Evolutionary conservation across 2,797 vertebrate species (phyloP).

Genomic region (Cottoperca gobio): DNA sequence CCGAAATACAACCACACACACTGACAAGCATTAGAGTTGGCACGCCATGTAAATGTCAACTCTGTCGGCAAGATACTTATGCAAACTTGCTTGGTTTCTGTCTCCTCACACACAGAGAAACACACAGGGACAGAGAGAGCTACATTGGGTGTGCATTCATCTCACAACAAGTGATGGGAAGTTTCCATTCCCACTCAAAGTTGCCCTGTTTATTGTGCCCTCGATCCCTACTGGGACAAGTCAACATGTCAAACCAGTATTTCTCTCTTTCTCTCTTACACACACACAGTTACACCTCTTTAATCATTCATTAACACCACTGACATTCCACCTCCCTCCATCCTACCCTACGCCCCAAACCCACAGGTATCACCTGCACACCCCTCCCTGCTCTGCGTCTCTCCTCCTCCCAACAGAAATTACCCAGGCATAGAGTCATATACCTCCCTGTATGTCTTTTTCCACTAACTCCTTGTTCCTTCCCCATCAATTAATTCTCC

Average conservation of each 20-base stretch:
- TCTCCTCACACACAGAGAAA: background rate
- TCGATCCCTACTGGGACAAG: conserved; percentile 50
- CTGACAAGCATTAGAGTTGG: background rate
- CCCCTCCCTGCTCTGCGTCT: conserved; percentile 23
- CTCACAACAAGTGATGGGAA: background rate
- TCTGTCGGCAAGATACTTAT: conserved; percentile 57
- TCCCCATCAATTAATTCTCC: conserved; percentile 45
- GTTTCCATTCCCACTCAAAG: conserved; percentile 29
- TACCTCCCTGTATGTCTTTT: conserved; percentile 1
- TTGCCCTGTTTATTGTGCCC: background rate
- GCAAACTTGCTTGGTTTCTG: conserved; percentile 45
- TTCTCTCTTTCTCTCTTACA: background rate
- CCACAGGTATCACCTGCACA: conserved; percentile 44
- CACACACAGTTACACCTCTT: conserved; percentile 18
- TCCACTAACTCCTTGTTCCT: conserved; percentile 11
- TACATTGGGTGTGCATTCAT: conserved; percentile 1
- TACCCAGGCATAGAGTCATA: conserved; percentile 6
- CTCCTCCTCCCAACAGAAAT: conserved; percentile 4
- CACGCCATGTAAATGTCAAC: conserved; percentile 66
- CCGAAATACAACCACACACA: background rate
- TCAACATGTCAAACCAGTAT: conserved; percentile 78
- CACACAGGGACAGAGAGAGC: background rate
- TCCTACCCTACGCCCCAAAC: conserved; percentile 6
- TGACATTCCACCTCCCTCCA: background rate
- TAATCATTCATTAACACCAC: conserved; percentile 52